These are phyloP conservation scores for Caranx ignobilis DNA, from an alignment of 2,113 vertebrate genomes.

Conservation along the genomic window DNA sequence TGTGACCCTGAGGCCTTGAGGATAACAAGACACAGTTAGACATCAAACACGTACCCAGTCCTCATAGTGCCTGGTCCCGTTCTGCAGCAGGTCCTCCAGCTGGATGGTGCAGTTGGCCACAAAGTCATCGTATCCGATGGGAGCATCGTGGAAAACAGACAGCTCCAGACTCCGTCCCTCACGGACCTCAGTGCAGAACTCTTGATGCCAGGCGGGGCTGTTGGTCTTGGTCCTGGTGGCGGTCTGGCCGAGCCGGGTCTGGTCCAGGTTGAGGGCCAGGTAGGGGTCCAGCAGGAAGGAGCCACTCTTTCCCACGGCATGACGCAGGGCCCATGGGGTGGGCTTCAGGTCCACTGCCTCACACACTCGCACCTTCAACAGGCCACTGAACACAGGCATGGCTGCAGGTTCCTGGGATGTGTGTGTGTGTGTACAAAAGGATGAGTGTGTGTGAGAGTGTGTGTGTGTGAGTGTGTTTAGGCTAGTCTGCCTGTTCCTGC, in stretches of 20 bases:
- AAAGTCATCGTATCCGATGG: conserved; percentile 99
- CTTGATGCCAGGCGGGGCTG: conserved; percentile 97
- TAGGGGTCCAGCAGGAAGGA: conserved; percentile 98
- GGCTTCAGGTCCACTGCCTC: conserved; percentile 98
- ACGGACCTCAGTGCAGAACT: conserved; percentile 96
- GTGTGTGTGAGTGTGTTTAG: conserved; percentile 59
- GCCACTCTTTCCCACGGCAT: conserved; percentile 96
- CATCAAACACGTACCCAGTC: conserved; percentile 91
- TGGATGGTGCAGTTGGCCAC: conserved; percentile 99
- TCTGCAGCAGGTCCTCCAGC: conserved; percentile 99
- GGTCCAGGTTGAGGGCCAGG: conserved; percentile 97
- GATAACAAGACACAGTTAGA: background rate
- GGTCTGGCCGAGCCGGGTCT: conserved; percentile 97
- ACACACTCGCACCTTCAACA: conserved; percentile 97
- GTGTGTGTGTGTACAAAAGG: conserved; percentile 20
- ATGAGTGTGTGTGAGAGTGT: conserved; percentile 7
- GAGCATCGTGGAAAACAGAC: conserved; percentile 98
- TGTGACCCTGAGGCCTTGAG: background rate
- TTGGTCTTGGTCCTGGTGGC: conserved; percentile 97
- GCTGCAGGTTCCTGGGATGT: conserved; percentile 54
- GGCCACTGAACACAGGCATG: conserved; percentile 99
- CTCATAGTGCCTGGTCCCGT: conserved; percentile 98
- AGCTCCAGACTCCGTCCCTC: conserved; percentile 97
- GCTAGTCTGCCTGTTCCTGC: conserved; percentile 63
- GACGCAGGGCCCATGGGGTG: conserved; percentile 97